Percentiles rank a stretch among this genome's conserved stretches.
phyloP scores from a whole-genome alignment of 2,888 invertebrate genomes.

The Polydrusus tereticollis region DNA sequence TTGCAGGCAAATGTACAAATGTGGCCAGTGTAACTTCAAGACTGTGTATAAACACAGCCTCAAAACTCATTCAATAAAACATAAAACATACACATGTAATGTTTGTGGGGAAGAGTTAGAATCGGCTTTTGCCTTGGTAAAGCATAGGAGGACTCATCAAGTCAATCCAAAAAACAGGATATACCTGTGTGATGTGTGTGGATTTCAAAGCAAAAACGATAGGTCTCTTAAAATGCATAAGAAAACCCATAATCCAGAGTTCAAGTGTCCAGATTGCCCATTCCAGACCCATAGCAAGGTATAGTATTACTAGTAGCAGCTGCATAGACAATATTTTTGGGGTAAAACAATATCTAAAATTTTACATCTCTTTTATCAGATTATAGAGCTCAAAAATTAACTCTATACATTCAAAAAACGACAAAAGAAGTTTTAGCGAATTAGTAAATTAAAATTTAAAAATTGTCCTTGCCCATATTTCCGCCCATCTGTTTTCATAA shows the following conservation, averaged over 20 bases:
- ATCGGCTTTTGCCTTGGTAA: slow-evolving; percentile 40
- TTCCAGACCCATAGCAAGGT: slow-evolving; percentile 49
- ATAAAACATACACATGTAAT: slow-evolving; percentile 41
- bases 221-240: slow-evolving; percentile 47
- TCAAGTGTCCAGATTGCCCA: slow-evolving; percentile 47
- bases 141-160: slow-evolving; percentile 43
- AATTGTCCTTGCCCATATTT: too few species aligned
- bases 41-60: slow-evolving; percentile 41
- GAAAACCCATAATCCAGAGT: slow-evolving; percentile 47
- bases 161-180: slow-evolving; percentile 38
- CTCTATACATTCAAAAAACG: too few species aligned
- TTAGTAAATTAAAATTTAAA: too few species aligned
- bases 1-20: slow-evolving; percentile 38
- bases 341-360: too few species aligned
- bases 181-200: slow-evolving; percentile 46
- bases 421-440: too few species aligned
- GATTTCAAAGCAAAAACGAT: slow-evolving; percentile 48
- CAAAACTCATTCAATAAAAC: slow-evolving; percentile 46
- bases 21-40: slow-evolving; percentile 43
- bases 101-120: slow-evolving; percentile 38
- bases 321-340: too few species aligned
- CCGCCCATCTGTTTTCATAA: too few species aligned
- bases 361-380: too few species aligned
- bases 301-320: too few species aligned
- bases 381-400: too few species aligned